These are phyloP conservation scores for Coreoperca whiteheadi DNA, from an alignment of 2,113 vertebrate species.

Conservation along the genomic window DNA sequence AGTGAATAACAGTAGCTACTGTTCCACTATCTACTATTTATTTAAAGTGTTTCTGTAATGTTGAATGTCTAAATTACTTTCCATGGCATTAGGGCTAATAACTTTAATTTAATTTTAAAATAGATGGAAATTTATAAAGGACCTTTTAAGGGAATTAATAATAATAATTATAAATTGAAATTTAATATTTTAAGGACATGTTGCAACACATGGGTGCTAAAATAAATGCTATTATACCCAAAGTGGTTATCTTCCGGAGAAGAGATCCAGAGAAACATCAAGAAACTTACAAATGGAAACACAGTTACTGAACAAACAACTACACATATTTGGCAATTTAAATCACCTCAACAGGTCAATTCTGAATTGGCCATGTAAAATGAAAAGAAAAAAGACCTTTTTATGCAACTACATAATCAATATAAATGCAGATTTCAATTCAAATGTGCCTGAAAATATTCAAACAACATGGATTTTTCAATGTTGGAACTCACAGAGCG, in stretches of 20 bases:
- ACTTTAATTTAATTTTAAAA: not conserved
- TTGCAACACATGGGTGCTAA: not conserved
- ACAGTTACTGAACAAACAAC: conserved; percentile 12
- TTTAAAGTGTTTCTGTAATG: too few relatives aligned
- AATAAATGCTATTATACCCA: not conserved
- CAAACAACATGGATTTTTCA: not conserved
- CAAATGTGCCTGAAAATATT: not conserved
- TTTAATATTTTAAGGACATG: not conserved
- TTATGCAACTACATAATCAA: not conserved
- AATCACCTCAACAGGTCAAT: not conserved
- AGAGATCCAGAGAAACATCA: conserved; percentile 11
- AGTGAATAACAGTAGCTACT: not conserved
- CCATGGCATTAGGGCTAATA: not conserved
- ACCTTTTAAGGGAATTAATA: not conserved
- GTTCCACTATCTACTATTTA: not conserved
- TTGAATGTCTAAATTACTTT: too few relatives aligned
- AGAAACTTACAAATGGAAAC: conserved; percentile 2
- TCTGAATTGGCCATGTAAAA: not conserved
- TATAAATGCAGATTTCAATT: conserved; percentile 5
- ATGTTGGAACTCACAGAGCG: not conserved
- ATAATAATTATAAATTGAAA: not conserved
- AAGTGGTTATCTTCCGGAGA: not conserved
- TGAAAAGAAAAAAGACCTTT: not conserved
- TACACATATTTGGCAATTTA: conserved; percentile 1
- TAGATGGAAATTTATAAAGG: not conserved